Conservation (phyloP, 2,888 invertebrate genomes). For the Chymomyza procnemis region DNA sequence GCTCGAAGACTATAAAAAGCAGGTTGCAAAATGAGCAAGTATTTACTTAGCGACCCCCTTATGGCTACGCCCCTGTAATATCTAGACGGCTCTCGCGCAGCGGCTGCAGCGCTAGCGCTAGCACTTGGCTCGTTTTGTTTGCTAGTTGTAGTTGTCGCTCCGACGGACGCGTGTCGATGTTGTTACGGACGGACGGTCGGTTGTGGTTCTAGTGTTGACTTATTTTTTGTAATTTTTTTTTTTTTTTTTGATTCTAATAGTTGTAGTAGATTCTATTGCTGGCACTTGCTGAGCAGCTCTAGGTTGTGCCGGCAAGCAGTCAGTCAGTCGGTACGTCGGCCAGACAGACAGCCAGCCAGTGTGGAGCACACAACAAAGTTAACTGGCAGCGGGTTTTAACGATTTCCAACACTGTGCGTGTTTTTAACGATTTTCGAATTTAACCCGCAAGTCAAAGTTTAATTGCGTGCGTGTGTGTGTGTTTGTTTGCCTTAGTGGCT, state of each 20-base stretch:
- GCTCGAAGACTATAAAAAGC: too few relatives aligned
- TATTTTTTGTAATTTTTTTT: too few relatives aligned
- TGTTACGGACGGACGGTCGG: background rate
- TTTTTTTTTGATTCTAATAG: background rate
- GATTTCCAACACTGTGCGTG: background rate
- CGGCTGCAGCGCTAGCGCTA: background rate
- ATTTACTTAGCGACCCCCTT: too few relatives aligned
- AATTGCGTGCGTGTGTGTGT: constrained; percentile 7
- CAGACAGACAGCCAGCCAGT: too few relatives aligned
- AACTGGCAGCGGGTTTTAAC: background rate
- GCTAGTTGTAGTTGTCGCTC: background rate
- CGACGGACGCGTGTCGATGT: background rate
- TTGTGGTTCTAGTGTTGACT: background rate
- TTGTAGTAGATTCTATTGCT: background rate
- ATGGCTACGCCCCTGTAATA: too few relatives aligned
- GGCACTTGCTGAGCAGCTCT: background rate
- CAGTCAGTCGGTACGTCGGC: background rate
- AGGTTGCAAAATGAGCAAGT: too few relatives aligned
- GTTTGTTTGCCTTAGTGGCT: constrained; percentile 3
- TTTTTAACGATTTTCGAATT: background rate
- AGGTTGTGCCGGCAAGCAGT: too few relatives aligned
- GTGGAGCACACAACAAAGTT: background rate
- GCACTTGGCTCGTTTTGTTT: background rate
- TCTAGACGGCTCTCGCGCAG: constrained; percentile 19
- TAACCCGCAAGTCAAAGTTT: background rate